These are phyloP conservation scores for Linnaemya vulpina DNA, from an alignment of 2,888 invertebrate genomes.

Conservation along the genomic window DNA sequence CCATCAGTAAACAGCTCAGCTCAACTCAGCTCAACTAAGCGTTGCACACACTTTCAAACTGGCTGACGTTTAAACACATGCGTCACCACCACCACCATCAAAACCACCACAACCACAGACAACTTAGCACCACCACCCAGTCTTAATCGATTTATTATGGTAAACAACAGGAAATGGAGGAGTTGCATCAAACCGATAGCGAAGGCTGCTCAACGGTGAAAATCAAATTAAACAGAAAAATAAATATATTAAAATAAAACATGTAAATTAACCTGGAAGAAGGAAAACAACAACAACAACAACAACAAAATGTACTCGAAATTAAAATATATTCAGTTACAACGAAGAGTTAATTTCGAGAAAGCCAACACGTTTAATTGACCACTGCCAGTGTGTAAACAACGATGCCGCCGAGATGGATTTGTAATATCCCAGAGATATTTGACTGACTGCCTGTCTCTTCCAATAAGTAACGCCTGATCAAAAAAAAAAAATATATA, in stretches of 20 bases:
- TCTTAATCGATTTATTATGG: conserved; percentile 74
- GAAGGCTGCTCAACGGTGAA: conserved; percentile 11
- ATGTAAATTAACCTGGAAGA: conserved; percentile 64
- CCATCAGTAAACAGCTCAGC: conserved; percentile 58
- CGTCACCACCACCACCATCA: conserved; percentile 50
- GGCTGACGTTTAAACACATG: conserved; percentile 27
- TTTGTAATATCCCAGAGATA: not conserved
- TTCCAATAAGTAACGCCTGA: conserved; percentile 26
- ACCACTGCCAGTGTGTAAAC: conserved; percentile 57
- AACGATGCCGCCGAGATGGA: conserved; percentile 22
- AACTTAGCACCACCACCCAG: conserved; percentile 60
- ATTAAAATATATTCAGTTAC: conserved; percentile 25
- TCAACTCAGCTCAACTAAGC: conserved; percentile 46
- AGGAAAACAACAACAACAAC: not conserved
- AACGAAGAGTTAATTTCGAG: conserved; percentile 67
- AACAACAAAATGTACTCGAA: conserved; percentile 17
- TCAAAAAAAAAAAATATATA: conserved; percentile 46
- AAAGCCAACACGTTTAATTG: conserved; percentile 69
- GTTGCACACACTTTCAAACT: conserved; percentile 24
- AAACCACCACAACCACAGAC: conserved; percentile 65
- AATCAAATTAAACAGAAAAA: conserved; percentile 19
- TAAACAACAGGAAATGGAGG: conserved; percentile 69
- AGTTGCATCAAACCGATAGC: conserved; percentile 40
- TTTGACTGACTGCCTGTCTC: conserved; percentile 7
- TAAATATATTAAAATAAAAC: not conserved